Evolutionary conservation across 2,113 vertebrate species (phyloP).

Genomic region (Gopherus flavomarginatus): DNA sequence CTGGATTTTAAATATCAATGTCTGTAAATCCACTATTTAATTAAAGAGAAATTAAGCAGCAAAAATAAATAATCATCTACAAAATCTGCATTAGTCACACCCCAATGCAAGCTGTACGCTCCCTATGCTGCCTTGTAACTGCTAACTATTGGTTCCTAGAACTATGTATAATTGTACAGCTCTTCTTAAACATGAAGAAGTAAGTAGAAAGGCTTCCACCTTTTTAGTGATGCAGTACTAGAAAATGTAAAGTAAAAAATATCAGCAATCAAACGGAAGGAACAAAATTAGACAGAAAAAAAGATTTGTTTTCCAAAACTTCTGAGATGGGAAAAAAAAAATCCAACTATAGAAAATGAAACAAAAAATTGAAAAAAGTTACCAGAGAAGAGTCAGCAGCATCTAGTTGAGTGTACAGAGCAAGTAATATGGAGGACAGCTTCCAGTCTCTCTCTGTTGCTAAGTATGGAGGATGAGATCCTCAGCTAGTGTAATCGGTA

Average conservation of each 20-base stretch:
- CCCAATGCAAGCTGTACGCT: neutral
- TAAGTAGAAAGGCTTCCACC: neutral
- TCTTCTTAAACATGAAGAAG: neutral
- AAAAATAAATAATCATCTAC: neutral
- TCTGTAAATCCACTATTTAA: neutral
- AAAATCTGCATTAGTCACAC: neutral
- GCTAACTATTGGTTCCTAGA: neutral
- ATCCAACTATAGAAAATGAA: neutral
- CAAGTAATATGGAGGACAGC: neutral
- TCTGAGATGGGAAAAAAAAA: neutral
- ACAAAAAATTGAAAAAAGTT: neutral
- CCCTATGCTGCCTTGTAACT: neutral
- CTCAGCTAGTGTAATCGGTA: conserved; percentile 2
- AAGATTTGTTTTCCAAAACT: neutral
- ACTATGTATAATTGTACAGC: neutral
- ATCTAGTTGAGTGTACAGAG: neutral
- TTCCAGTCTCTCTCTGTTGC: neutral
- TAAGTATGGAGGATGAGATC: neutral
- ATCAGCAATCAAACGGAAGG: neutral
- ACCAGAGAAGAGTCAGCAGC: neutral
- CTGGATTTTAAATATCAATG: neutral
- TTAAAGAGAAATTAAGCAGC: neutral
- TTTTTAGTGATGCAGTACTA: neutral
- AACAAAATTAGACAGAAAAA: neutral
- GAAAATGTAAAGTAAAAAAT: neutral